Evolutionary conservation across 2,888 invertebrate species (phyloP).

Genomic region (Apomyelois bistriatella): DNA sequence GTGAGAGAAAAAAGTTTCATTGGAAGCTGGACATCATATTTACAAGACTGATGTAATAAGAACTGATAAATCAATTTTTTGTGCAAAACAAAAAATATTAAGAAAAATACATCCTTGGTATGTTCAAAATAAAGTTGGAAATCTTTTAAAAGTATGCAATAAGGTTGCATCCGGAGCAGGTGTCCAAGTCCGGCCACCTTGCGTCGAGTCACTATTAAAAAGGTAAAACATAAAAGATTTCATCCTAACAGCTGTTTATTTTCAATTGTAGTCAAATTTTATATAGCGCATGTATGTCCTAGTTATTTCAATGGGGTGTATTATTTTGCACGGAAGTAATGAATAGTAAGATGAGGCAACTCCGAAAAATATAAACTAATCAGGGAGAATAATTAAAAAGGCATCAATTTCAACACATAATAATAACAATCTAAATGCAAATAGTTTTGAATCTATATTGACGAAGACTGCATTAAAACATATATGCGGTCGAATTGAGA

Average conservation of each 20-base stretch:
- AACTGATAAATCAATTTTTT: conserved; percentile 17
- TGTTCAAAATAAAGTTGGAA: not conserved
- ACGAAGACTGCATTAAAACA: too few relatives aligned
- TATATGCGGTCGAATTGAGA: too few relatives aligned
- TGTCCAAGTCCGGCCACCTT: conserved; percentile 46
- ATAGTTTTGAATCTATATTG: too few relatives aligned
- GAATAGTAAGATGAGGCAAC: too few relatives aligned
- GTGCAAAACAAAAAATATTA: conserved; percentile 15
- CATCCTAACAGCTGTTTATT: conserved; percentile 38
- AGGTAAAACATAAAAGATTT: conserved; percentile 30
- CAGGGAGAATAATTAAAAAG: too few relatives aligned
- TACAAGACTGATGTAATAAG: not conserved
- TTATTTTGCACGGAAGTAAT: too few relatives aligned
- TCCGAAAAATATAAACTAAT: too few relatives aligned
- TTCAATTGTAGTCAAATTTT: not conserved
- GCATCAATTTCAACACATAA: too few relatives aligned
- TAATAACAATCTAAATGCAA: too few relatives aligned
- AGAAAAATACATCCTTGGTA: not conserved
- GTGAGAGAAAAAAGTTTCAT: too few relatives aligned
- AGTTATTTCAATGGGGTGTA: too few relatives aligned
- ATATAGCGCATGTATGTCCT: too few relatives aligned
- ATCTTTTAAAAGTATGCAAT: not conserved
- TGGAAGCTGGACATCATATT: not conserved
- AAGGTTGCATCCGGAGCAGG: conserved; percentile 41
- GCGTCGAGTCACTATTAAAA: conserved; percentile 31